phyloP scores from a whole-genome alignment of 2,888 invertebrate genomes.

The Microctonus hyperodae region DNA sequence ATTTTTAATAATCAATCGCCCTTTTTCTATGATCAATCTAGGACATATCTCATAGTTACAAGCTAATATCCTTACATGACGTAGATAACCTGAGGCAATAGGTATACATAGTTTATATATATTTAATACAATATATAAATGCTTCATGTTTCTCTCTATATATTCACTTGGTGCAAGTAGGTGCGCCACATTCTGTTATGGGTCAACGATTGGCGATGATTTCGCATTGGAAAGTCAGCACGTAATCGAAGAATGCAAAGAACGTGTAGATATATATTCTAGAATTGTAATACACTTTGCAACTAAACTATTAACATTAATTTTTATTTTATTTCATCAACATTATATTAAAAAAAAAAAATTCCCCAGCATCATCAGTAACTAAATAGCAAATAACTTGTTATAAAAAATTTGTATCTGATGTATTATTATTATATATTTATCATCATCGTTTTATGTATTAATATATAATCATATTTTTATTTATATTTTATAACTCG shows the following conservation, averaged over 20 bases:
- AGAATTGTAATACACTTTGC: constrained; percentile 5
- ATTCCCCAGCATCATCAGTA: neutral
- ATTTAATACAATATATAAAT: neutral
- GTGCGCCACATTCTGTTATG: constrained; percentile 39
- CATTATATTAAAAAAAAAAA: no score
- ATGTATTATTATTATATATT: no score
- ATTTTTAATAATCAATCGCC: neutral
- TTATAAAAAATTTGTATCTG: no score
- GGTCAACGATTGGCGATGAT: constrained; percentile 41
- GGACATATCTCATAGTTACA: neutral
- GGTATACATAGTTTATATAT: neutral
- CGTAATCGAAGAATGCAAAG: constrained; percentile 31
- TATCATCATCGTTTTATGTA: neutral
- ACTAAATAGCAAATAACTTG: no score
- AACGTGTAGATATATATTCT: constrained; percentile 2
- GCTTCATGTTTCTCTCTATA: neutral
- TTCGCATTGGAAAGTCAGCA: constrained; percentile 40
- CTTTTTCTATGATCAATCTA: neutral
- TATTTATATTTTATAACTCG: neutral
- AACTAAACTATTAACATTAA: neutral
- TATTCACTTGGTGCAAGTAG: constrained; percentile 20
- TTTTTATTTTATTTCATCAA: neutral
- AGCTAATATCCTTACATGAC: neutral
- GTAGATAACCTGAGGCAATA: neutral
- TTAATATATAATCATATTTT: neutral